These are phyloP conservation scores for Camptogramma bilineatum DNA, from an alignment of 2,888 invertebrate species.

Conservation along the genomic window DNA sequence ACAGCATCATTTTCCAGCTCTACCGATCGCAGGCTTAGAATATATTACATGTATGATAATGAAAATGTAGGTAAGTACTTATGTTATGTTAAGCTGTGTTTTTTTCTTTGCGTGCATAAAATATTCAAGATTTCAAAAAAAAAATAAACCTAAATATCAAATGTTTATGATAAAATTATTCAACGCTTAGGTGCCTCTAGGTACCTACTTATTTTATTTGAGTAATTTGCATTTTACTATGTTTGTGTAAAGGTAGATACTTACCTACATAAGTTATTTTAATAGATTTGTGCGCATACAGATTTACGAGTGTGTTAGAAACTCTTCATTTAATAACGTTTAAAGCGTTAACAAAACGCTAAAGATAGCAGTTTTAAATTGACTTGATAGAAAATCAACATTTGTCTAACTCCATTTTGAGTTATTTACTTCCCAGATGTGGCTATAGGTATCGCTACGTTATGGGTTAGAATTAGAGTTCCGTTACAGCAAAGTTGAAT, in stretches of 20 bases:
- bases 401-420: constrained; percentile 65
- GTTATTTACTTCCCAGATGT: constrained; percentile 63
- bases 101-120: too few species aligned
- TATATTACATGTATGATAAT: too few species aligned
- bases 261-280: not conserved
- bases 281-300: constrained; percentile 9
- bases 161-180: too few species aligned
- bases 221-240: not conserved
- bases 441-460: constrained; percentile 44
- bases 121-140: too few species aligned
- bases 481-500: constrained; percentile 35
- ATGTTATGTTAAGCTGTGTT: too few species aligned
- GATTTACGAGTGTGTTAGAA: constrained; percentile 43
- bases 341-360: constrained; percentile 76
- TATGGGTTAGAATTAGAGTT: constrained; percentile 48
- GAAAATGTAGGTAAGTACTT: too few species aligned
- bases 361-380: constrained; percentile 76
- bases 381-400: constrained; percentile 72
- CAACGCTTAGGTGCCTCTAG: too few species aligned
- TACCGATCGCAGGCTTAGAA: too few species aligned
- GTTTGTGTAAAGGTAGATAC: not conserved
- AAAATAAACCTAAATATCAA: too few species aligned
- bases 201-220: not conserved
- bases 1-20: too few species aligned
- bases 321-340: constrained; percentile 67